These are phyloP conservation scores for Chlorops oryzae DNA, from an alignment of 1,140 invertebrate genomes.

Conservation along the genomic window DNA sequence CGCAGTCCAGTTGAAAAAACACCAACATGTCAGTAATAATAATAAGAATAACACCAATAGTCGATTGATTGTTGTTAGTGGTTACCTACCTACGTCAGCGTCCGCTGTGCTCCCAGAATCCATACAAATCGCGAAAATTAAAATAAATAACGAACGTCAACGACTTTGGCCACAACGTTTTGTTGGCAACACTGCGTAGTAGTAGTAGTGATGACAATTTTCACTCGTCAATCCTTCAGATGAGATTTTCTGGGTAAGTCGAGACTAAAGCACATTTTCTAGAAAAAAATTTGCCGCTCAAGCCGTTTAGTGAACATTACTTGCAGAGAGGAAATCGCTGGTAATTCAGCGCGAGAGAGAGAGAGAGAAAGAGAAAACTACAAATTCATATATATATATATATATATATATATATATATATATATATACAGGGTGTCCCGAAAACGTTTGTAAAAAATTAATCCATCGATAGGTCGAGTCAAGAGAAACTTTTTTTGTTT, in stretches of 20 bases:
- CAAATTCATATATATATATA: neutral
- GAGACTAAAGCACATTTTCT: slow-evolving; percentile 12
- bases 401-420: neutral
- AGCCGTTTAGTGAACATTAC: slow-evolving; percentile 12
- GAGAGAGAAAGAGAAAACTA: neutral
- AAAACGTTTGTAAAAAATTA: neutral
- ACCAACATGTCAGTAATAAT: slow-evolving; percentile 9
- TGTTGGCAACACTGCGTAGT: slow-evolving; percentile 24
- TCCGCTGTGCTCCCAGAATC: slow-evolving; percentile 36
- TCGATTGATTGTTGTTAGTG: slow-evolving; percentile 31
- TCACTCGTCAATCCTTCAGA: too few species aligned
- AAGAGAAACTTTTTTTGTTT: slow-evolving; percentile 3
- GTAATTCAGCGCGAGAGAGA: neutral
- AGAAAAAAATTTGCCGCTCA: slow-evolving; percentile 24
- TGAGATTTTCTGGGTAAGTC: slow-evolving; percentile 12
- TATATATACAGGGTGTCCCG: neutral
- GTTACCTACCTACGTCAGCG: slow-evolving; percentile 37
- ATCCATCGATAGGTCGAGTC: neutral
- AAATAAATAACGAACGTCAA: slow-evolving; percentile 33
- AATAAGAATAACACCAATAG: slow-evolving; percentile 22
- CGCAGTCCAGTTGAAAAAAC: too few species aligned
- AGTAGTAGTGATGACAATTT: neutral
- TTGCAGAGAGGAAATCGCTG: slow-evolving; percentile 1
- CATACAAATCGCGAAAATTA: slow-evolving; percentile 36
- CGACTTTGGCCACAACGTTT: slow-evolving; percentile 19